Conservation (phyloP, 2,888 invertebrate species). For the Masnerella sp. region DNA sequence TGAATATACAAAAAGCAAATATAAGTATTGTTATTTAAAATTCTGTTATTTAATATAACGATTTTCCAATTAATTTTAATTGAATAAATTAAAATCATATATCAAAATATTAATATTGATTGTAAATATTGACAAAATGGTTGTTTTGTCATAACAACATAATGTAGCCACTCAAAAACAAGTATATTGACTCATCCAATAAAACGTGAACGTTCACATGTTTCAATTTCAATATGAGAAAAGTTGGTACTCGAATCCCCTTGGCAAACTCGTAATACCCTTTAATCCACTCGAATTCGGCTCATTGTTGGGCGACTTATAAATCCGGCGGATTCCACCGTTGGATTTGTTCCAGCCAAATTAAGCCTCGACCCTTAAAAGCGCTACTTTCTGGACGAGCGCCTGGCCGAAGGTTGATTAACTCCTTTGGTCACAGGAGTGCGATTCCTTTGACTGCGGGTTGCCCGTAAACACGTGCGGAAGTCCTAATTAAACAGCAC, state of each 20-base stretch:
- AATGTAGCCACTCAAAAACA: too few species aligned
- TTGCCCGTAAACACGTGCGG: constrained; percentile 27
- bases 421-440: constrained; percentile 19
- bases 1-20: too few species aligned
- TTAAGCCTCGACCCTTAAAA: constrained; percentile 11
- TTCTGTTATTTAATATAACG: too few species aligned
- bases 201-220: background rate
- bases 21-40: too few species aligned
- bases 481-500: constrained; percentile 40
- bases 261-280: background rate
- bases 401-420: constrained; percentile 25
- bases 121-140: too few species aligned
- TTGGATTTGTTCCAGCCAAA: constrained; percentile 27
- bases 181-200: background rate
- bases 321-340: background rate
- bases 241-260: background rate
- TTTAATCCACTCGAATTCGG: constrained; percentile 13
- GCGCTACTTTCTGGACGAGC: background rate
- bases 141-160: too few species aligned
- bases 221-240: background rate
- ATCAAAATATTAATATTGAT: too few species aligned
- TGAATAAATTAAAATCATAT: too few species aligned
- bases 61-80: too few species aligned
- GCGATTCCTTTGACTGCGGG: constrained; percentile 24
- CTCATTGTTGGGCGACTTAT: constrained; percentile 4